Conservation (phyloP, 2,113 vertebrate genomes). For the Labrus mixtus region DNA sequence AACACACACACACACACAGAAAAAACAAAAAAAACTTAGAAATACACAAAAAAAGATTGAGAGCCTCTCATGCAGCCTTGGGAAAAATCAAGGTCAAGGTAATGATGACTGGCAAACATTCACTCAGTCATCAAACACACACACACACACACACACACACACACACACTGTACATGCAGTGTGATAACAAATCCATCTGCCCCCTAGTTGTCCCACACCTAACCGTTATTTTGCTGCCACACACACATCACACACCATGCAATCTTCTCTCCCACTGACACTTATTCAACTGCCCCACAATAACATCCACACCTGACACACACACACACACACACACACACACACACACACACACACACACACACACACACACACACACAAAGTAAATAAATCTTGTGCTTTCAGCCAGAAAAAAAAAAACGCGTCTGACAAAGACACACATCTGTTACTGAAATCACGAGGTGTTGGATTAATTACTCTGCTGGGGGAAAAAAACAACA, state of each 20-base stretch:
- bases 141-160: slow-evolving; percentile 20
- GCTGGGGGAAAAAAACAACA: not conserved
- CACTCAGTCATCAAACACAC: slow-evolving; percentile 35
- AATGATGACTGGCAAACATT: slow-evolving; percentile 64
- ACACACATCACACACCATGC: not conserved
- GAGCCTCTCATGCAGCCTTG: slow-evolving; percentile 49
- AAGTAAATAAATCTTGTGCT: not conserved
- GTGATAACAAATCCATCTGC: slow-evolving; percentile 45
- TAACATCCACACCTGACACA: slow-evolving; percentile 11
- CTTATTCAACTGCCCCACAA: slow-evolving; percentile 29
- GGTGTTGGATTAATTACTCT: not conserved
- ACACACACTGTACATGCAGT: slow-evolving; percentile 16
- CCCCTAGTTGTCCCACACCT: slow-evolving; percentile 28
- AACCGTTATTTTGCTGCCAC: slow-evolving; percentile 48
- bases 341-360: slow-evolving; percentile 10
- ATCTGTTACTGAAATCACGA: slow-evolving; percentile 1
- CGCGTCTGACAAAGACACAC: not conserved
- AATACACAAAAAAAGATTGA: slow-evolving; percentile 45
- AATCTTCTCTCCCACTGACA: slow-evolving; percentile 19
- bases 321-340: not conserved
- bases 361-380: not conserved
- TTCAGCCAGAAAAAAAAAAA: not conserved
- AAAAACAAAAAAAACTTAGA: slow-evolving; percentile 27
- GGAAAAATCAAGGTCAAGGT: slow-evolving; percentile 68
- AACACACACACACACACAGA: slow-evolving; percentile 6